Conservation (phyloP, 2,113 vertebrate species). For the Tachuris rubrigastra region DNA sequence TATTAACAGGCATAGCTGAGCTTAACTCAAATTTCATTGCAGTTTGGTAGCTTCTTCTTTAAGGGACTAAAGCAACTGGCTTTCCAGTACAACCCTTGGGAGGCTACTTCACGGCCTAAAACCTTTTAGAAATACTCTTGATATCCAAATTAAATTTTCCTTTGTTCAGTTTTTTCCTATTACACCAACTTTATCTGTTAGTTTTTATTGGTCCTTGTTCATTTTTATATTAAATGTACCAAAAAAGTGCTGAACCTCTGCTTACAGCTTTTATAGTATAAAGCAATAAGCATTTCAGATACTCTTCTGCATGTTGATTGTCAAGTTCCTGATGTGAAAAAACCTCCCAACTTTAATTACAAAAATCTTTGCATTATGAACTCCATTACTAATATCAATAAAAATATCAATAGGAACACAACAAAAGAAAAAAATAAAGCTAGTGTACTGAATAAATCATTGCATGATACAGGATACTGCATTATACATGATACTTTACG, state of each 20-base stretch:
- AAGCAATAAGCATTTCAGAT: neutral
- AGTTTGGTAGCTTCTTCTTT: neutral
- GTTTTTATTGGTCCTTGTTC: neutral
- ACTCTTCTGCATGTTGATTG: neutral
- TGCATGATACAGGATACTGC: neutral
- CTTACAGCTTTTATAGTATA: neutral
- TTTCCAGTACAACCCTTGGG: neutral
- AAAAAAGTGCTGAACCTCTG: neutral
- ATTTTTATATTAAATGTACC: neutral
- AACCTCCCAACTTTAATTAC: neutral
- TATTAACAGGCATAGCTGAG: neutral
- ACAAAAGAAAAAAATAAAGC: neutral
- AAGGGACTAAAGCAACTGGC: neutral
- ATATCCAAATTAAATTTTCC: neutral
- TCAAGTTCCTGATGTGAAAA: neutral
- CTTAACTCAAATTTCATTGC: neutral
- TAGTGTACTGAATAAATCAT: neutral
- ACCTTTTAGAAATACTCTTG: neutral
- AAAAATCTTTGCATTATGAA: neutral
- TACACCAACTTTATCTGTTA: neutral
- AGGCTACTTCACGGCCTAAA: neutral
- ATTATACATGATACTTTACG: neutral
- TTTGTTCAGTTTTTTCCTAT: neutral
- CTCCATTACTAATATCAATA: neutral
- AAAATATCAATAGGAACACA: neutral